Evolutionary conservation across 2,888 invertebrate species (phyloP).

Genomic region (Melangyna quadrimaculata): DNA sequence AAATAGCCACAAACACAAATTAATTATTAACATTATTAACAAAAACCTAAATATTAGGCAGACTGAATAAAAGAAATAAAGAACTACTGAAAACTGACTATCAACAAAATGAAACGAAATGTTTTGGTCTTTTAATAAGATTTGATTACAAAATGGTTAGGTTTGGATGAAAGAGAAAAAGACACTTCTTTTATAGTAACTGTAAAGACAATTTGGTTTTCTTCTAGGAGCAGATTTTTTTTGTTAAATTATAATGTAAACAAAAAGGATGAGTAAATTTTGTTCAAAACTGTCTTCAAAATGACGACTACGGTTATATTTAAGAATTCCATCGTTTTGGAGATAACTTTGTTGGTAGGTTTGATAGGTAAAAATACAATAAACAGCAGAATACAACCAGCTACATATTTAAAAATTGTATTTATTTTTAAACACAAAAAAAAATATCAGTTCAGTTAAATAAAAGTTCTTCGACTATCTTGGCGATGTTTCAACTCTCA

Average conservation of each 20-base stretch:
- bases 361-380: too few relatives aligned
- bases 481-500: background rate
- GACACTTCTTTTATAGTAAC: too few relatives aligned
- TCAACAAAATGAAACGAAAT: background rate
- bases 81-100: conserved; percentile 16
- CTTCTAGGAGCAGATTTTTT: background rate
- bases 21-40: conserved; percentile 11
- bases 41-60: conserved; percentile 70
- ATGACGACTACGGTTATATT: too few relatives aligned
- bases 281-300: too few relatives aligned
- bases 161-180: background rate
- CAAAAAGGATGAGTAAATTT: too few relatives aligned
- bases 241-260: background rate
- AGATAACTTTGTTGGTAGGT: too few relatives aligned
- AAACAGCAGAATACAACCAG: too few relatives aligned
- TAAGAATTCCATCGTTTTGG: too few relatives aligned
- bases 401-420: too few relatives aligned
- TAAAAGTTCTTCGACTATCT: background rate
- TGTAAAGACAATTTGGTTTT: background rate
- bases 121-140: background rate
- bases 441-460: background rate
- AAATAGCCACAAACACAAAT: conserved; percentile 20
- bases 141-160: background rate
- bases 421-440: too few relatives aligned
- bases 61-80: conserved; percentile 41